phyloP scores from a whole-genome alignment of 2,888 invertebrate species.

The Scelioninae gen. 1 region DNA sequence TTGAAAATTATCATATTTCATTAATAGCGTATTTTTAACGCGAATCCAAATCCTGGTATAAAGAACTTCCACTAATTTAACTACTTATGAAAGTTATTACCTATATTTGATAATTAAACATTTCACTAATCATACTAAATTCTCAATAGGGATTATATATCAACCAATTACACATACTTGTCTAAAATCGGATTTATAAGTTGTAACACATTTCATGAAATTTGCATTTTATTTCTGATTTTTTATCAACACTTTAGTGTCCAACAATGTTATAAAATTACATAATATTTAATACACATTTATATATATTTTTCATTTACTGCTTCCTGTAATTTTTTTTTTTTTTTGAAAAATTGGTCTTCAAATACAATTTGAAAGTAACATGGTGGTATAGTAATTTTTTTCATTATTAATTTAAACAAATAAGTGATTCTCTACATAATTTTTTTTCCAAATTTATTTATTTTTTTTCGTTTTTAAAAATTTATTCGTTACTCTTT shows the following conservation, averaged over 20 bases:
- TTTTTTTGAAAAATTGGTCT: too few relatives aligned
- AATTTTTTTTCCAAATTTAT: too few relatives aligned
- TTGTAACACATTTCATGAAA: too few relatives aligned
- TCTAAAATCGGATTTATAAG: neutral
- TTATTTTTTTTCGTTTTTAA: too few relatives aligned
- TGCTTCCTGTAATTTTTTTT: too few relatives aligned
- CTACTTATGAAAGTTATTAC: neutral
- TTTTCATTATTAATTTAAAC: too few relatives aligned
- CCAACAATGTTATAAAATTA: neutral
- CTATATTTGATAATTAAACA: constrained; percentile 13
- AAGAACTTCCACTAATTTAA: constrained; percentile 1
- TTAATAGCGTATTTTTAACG: constrained; percentile 12
- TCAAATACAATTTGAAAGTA: too few relatives aligned
- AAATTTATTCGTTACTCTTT: too few relatives aligned
- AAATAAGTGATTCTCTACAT: too few relatives aligned
- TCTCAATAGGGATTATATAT: neutral
- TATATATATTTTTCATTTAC: too few relatives aligned
- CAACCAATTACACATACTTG: constrained; percentile 9
- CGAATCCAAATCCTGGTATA: neutral
- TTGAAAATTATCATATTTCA: constrained; percentile 12
- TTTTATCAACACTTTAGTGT: neutral
- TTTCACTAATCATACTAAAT: constrained; percentile 13
- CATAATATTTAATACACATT: neutral
- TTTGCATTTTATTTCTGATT: neutral
- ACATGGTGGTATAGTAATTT: too few relatives aligned